Evolutionary conservation across 2,888 invertebrate genomes (phyloP).

Genomic region (Falcaria lacertinaria): DNA sequence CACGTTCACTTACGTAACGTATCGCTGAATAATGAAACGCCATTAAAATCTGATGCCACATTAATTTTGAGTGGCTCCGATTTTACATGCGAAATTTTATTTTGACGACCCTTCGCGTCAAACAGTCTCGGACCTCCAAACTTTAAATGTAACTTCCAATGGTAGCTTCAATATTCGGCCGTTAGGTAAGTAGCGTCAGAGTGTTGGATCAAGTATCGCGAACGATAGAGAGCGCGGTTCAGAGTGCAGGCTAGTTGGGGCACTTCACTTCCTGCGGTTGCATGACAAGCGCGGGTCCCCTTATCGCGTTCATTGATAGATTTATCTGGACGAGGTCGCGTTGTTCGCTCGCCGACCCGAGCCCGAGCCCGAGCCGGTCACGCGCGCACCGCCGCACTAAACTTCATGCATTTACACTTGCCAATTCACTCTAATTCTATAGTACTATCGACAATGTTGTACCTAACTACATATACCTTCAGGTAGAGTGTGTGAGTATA

Average conservation of each 20-base stretch:
- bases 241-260: conserved; percentile 55
- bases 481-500: no score
- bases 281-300: conserved; percentile 66
- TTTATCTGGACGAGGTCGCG: conserved; percentile 73
- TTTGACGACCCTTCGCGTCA: conserved; percentile 3
- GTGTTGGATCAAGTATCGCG: conserved; percentile 30
- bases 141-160: conserved; percentile 8
- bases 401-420: background rate
- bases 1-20: no score
- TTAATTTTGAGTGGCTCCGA: no score
- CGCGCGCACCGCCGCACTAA: conserved; percentile 25
- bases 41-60: no score
- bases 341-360: conserved; percentile 34
- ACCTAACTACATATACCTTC: no score
- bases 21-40: no score
- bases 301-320: conserved; percentile 76
- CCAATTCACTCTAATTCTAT: no score
- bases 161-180: background rate
- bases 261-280: conserved; percentile 70
- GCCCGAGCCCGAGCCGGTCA: conserved; percentile 32
- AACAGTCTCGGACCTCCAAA: no score
- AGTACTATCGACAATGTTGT: no score
- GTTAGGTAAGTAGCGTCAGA: conserved; percentile 4
- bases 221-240: conserved; percentile 40
- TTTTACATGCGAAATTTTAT: no score